Evolutionary conservation across 2,888 invertebrate species (phyloP).

Genomic region (Kryphioiulus occultus): DNA sequence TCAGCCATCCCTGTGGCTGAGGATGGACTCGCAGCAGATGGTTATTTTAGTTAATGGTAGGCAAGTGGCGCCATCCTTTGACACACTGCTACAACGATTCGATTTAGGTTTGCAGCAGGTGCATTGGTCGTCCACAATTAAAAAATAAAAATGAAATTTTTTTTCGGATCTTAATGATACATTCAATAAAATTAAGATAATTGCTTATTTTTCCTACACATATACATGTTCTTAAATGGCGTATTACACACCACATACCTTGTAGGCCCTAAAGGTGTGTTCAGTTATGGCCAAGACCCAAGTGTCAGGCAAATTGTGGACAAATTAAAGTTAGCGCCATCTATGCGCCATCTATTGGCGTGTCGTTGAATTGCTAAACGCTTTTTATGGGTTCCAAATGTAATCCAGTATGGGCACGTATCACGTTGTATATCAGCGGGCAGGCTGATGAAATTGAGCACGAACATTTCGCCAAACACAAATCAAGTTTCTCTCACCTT

Average conservation of each 20-base stretch:
- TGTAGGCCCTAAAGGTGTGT: too few species aligned
- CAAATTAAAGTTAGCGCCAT: too few species aligned
- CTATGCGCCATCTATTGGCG: background rate
- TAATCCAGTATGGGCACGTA: background rate
- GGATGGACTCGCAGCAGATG: background rate
- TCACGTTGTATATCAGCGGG: conserved; percentile 9
- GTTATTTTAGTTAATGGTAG: conserved; percentile 10
- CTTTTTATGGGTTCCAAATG: background rate
- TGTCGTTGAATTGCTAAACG: background rate
- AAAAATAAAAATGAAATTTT: background rate
- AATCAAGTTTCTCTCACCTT: conserved; percentile 38
- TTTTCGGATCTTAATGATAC: background rate
- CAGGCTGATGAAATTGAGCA: conserved; percentile 20
- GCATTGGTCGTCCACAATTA: background rate
- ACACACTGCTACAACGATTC: background rate
- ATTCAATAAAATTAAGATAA: too few species aligned
- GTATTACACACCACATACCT: background rate
- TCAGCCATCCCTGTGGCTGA: background rate
- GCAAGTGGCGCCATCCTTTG: background rate
- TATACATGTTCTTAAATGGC: background rate
- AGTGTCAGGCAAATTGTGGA: background rate
- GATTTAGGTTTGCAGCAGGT: background rate
- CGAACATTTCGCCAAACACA: conserved; percentile 21
- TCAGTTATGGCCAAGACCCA: too few species aligned
- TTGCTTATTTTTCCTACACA: too few species aligned